phyloP scores from a whole-genome alignment of 2,797 vertebrate genomes.

The Sphenopsis melanotis region DNA sequence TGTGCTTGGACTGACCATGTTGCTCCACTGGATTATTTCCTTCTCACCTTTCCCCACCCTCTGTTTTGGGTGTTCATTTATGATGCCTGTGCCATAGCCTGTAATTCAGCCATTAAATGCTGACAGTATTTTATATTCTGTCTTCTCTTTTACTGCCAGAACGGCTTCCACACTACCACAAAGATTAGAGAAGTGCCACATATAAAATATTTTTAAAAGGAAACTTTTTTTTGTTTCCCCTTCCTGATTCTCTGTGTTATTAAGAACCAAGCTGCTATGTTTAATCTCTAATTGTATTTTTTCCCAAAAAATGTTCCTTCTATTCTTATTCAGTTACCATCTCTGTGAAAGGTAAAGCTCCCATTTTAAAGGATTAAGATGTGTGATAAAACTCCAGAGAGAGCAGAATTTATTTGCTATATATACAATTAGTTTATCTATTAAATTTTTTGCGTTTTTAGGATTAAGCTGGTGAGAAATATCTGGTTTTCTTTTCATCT shows the following conservation, averaged over 20 bases:
- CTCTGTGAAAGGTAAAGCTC: background rate
- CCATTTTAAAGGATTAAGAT: background rate
- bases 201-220: background rate
- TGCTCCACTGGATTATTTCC: background rate
- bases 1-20: background rate
- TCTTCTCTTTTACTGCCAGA: background rate
- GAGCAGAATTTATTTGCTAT: background rate
- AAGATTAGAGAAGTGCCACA: background rate
- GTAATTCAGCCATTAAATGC: background rate
- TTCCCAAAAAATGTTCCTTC: background rate
- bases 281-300: background rate
- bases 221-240: background rate
- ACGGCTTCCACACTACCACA: background rate
- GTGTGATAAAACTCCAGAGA: background rate
- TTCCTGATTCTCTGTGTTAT: background rate
- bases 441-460: background rate
- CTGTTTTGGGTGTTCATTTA: background rate
- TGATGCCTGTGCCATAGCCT: background rate
- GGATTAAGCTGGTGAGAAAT: background rate
- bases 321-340: background rate
- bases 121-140: background rate
- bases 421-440: background rate
- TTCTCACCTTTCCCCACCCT: background rate
- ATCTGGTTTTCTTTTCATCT: background rate
- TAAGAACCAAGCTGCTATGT: background rate